Percentiles rank a stretch among this genome's conserved stretches.
These are phyloP conservation scores for Sebastes taczanowskii DNA, from an alignment of 2,797 vertebrate genomes.

Conservation along the genomic window DNA sequence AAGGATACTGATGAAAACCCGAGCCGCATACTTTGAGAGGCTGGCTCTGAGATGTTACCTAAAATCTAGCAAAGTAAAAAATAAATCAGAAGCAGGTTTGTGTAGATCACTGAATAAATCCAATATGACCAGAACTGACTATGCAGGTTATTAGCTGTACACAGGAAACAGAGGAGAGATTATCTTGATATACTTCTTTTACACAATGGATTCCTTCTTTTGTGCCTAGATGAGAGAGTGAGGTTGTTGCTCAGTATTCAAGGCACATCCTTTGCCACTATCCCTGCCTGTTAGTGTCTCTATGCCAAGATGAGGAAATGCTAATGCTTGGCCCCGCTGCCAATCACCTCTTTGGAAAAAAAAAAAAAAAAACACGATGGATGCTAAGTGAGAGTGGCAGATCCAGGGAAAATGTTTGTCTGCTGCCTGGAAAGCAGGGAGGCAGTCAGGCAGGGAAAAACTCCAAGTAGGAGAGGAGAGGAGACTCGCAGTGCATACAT, in stretches of 20 bases:
- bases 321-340: conserved; percentile 77
- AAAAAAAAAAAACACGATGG: conserved; percentile 59
- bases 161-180: neutral
- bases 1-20: conserved; percentile 60
- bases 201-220: conserved; percentile 38
- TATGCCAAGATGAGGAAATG: conserved; percentile 79
- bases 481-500: neutral
- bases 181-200: conserved; percentile 8
- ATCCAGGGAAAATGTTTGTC: conserved; percentile 79
- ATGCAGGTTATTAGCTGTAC: neutral
- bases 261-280: conserved; percentile 61
- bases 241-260: conserved; percentile 60
- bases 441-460: conserved; percentile 38
- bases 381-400: conserved; percentile 81
- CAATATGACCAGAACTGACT: neutral
- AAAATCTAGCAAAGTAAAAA: conserved; percentile 18
- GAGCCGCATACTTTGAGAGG: conserved; percentile 34
- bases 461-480: neutral
- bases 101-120: neutral
- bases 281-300: conserved; percentile 72
- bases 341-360: conserved; percentile 71
- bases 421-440: conserved; percentile 54
- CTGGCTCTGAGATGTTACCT: conserved; percentile 20
- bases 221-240: conserved; percentile 34
- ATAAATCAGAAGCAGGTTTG: neutral